phyloP scores from a whole-genome alignment of 2,113 vertebrate species.

The Lycaon pictus region DNA sequence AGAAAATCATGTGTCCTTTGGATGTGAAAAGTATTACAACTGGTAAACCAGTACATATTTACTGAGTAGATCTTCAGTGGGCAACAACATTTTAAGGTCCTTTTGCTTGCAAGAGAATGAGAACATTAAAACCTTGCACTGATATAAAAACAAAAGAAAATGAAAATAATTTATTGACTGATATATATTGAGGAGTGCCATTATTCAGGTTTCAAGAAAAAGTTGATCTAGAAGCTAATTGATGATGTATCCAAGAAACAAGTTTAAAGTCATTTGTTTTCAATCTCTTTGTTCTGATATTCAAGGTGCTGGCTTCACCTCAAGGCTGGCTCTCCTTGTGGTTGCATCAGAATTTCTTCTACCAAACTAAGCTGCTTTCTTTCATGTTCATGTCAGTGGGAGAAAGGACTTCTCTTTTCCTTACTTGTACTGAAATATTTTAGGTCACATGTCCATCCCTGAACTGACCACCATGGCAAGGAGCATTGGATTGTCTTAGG shows the following conservation, averaged over 20 bases:
- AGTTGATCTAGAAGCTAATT: neutral
- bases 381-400: neutral
- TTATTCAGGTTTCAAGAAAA: neutral
- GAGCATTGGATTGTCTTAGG: neutral
- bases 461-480: neutral
- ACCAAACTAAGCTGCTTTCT: neutral
- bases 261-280: neutral
- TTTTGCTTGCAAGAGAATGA: neutral
- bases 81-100: neutral
- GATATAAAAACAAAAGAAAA: conserved; percentile 7
- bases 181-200: neutral
- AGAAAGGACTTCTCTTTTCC: neutral
- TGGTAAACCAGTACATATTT: neutral
- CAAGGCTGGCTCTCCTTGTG: neutral
- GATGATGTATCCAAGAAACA: neutral
- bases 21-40: neutral
- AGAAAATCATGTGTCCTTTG: neutral
- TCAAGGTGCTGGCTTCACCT: neutral
- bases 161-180: neutral
- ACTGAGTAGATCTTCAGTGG: neutral
- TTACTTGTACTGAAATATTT: neutral
- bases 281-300: neutral
- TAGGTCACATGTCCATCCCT: neutral
- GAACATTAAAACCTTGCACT: neutral
- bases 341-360: neutral